Percentiles rank a stretch among this genome's conserved stretches.
These are phyloP conservation scores for Hiodon tergisus DNA, from an alignment of 2,113 vertebrate species.

Conservation along the genomic window DNA sequence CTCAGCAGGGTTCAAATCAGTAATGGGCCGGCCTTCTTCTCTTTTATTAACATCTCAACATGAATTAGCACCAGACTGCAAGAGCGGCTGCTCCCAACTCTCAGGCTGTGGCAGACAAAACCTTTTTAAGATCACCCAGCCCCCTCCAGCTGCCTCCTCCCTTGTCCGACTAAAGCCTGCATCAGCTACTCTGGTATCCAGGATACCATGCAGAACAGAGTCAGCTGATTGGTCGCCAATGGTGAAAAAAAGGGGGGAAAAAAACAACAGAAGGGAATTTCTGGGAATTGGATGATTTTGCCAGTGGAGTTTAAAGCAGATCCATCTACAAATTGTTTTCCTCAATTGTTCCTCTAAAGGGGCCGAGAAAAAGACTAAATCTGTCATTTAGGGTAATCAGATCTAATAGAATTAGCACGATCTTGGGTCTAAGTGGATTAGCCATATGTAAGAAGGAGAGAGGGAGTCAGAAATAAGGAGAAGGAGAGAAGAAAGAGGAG, in stretches of 20 bases:
- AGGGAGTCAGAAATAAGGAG: conserved; percentile 1
- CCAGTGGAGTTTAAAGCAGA: conserved; percentile 40
- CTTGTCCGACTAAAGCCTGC: conserved; percentile 26
- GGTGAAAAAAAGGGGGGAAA: conserved; percentile 2
- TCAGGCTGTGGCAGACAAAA: background rate
- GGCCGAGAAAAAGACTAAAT: background rate
- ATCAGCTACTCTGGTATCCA: conserved; percentile 55
- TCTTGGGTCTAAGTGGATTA: conserved; percentile 8
- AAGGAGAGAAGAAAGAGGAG: background rate
- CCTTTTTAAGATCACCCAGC: conserved; percentile 9
- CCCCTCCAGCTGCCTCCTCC: conserved; percentile 14
- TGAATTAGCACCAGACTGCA: background rate
- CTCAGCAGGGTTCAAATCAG: background rate
- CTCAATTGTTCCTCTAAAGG: background rate
- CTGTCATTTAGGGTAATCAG: background rate
- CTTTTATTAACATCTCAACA: conserved; percentile 6
- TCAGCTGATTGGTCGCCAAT: conserved; percentile 50
- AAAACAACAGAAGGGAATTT: conserved; percentile 40
- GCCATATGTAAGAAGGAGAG: background rate
- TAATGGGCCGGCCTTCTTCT: background rate
- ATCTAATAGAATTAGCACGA: background rate
- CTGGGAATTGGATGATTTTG: conserved; percentile 47
- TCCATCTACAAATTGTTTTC: conserved; percentile 43
- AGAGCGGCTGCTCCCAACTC: background rate
- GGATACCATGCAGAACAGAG: conserved; percentile 49